Percentiles rank a stretch among this genome's conserved stretches.
Conservation (phyloP, 2,888 invertebrate genomes). For the Aethes cnicana region DNA sequence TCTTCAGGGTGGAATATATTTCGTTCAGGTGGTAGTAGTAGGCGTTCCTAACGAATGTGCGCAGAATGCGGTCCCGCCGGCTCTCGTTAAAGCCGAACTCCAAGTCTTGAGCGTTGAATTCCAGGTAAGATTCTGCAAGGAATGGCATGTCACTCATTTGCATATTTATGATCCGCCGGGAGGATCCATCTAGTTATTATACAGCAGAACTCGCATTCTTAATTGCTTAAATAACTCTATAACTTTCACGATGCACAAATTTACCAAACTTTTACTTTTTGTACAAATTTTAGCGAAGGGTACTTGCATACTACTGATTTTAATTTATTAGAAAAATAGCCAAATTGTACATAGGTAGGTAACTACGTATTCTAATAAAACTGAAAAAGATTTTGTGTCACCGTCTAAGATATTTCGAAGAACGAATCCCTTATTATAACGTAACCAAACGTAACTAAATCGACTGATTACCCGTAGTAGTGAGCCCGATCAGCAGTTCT, state of each 20-base stretch:
- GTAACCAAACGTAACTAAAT: background rate
- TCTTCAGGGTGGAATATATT: conserved; percentile 95
- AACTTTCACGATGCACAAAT: too few relatives aligned
- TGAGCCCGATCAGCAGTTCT: conserved; percentile 92
- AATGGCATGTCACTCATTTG: conserved; percentile 60
- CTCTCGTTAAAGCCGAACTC: conserved; percentile 96
- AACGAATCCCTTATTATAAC: too few relatives aligned
- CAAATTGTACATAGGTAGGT: too few relatives aligned
- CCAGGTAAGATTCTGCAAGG: conserved; percentile 89
- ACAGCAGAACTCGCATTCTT: conserved; percentile 33
- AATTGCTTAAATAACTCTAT: conserved; percentile 3
- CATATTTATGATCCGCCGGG: conserved; percentile 50
- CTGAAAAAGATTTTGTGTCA: too few relatives aligned
- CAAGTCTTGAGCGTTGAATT: conserved; percentile 91
- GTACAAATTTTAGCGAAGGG: too few relatives aligned
- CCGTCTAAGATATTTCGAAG: too few relatives aligned
- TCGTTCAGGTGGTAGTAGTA: conserved; percentile 97
- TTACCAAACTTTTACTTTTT: too few relatives aligned
- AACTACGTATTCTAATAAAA: too few relatives aligned
- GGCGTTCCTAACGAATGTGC: conserved; percentile 96
- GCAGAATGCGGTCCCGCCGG: conserved; percentile 90
- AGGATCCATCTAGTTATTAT: conserved; percentile 42
- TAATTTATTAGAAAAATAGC: too few relatives aligned
- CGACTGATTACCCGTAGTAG: conserved; percentile 83
- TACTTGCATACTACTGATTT: too few relatives aligned